Conservation (phyloP, 2,888 invertebrate species). For the Tortricodes alternella region DNA sequence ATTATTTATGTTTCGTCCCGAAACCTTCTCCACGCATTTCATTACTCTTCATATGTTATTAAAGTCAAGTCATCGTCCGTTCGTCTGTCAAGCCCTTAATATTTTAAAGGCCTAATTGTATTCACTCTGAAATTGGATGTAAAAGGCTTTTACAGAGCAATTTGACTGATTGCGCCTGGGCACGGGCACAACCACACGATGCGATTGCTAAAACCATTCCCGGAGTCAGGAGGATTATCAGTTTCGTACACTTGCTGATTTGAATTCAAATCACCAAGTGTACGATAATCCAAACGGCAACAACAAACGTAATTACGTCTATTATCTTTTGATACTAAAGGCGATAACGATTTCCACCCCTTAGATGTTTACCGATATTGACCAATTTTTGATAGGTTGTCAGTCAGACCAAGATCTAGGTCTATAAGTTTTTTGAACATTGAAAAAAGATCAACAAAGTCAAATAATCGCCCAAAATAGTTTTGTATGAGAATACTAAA, state of each 20-base stretch:
- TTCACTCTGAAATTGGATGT: conserved; percentile 46
- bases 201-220: conserved; percentile 9
- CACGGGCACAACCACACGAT: conserved; percentile 33
- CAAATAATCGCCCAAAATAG: no score
- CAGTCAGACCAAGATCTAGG: no score
- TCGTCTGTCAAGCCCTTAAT: conserved; percentile 52
- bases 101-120: conserved; percentile 53
- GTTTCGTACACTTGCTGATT: background rate
- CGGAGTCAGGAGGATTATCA: conserved; percentile 3
- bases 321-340: no score
- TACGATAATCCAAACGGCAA: no score
- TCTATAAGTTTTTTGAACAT: no score
- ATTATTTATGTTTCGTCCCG: background rate
- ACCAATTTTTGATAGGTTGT: no score
- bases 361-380: no score
- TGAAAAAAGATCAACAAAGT: no score
- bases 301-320: no score
- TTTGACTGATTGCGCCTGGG: conserved; percentile 56
- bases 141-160: conserved; percentile 52
- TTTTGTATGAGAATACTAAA: no score
- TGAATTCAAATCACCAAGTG: background rate
- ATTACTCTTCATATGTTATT: conserved; percentile 41
- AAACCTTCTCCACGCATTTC: conserved; percentile 34
- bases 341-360: no score
- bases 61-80: conserved; percentile 46